Base-by-base conservation (phyloP, 2,113 vertebrate genomes). In the Eubucco bourcierii region DNA sequence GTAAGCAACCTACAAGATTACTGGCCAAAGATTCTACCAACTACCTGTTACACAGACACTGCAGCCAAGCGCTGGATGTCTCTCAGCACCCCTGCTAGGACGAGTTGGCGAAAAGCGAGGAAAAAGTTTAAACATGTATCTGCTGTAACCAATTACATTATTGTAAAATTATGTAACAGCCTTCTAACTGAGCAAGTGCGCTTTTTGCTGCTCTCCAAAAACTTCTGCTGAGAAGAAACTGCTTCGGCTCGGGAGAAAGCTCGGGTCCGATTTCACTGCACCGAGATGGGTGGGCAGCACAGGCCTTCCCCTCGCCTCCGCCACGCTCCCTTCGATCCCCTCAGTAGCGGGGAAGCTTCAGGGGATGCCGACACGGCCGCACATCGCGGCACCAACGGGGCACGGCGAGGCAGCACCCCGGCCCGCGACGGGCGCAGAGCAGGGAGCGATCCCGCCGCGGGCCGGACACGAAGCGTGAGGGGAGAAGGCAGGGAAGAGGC, bases 221-320 rank as follows among this genome's bases (percentile, higher is more conserved):
- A 82, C 72, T 90, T 82, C 59, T 24, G 29, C 75, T 1, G 23
- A 27, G 71, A 15, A 39, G 71, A 15, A 39, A 17, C 0, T 1
- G 59, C 63, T 16, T 0, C 9, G 9, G 52, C 33, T 31, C 10
- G 4, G 2, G 16, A 15, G 41, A 4, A 8, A 16, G 37, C 74
- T 16, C 12, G 2, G 52, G 24, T 10, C 23, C 11, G 37, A 27
- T 15, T 19, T 0, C 72, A 3, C 1, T 1, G 44, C 61, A 0
- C 0, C 4, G 56, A 20, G 56, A 19, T 14, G 31, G 72, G 31
- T 46, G 56, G 91, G 34, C 83, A 84, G 75, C 63, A 6, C 73
- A 9, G 93, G 67, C 58, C 67, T 3, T 7, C 2, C 50, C n/a
- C 76, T 5, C 29, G n/a, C 11, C 76, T 27, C 46, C 24, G 52